Evolutionary conservation across 1,140 invertebrate genomes (phyloP), one percentile per base, ranked within the genome.

Genomic region (Zaprionus kolodkinae): DNA sequence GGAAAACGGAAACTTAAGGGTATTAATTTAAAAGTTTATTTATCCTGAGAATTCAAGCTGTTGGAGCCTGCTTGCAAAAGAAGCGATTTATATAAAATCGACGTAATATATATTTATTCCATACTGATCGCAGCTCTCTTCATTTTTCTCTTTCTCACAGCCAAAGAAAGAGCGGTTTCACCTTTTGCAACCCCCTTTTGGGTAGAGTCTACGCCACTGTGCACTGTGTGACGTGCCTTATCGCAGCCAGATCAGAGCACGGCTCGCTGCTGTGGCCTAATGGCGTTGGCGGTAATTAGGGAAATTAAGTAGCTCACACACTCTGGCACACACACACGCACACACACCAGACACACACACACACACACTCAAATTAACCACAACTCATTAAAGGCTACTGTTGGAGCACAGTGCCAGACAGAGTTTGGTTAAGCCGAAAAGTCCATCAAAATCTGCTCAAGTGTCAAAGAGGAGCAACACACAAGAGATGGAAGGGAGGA

Each of bases 221-320:
- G 52, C 52, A 15, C 25, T 13, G 35, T 36, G 43, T 77, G 68
- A 67, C 84, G 81, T 89, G 85, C 68, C 74, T 87, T 87, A 87
- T 87, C 84, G 67, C 61, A 25, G 55, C 13, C 66, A 36, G 52
- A 86, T 86, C 83, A 56, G 38, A 64, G 45, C 45, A 21, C 17
- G 45, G 45, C 45, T 50, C 45, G 45, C 45, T 38, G 35, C 30
- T 13, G 38, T n/a, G 48, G 35, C 57, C 70, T 88, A 80, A 83
- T 86, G 84, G 80, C 75, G 77, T 88, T 78, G 73, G 52, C 50
- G 69, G 81, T 89, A 88, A 88, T 88, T 88, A 88, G 78, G 67
- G 45, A 84, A 88, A 88, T 88, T 84, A 88, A 86, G 67, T 78
- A 78, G 78, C 80, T 73, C 45, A 50, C 17, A 50, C 45, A 50